Conservation (phyloP, 2,797 vertebrate genomes). For the Sebastes hopkinsi region DNA sequence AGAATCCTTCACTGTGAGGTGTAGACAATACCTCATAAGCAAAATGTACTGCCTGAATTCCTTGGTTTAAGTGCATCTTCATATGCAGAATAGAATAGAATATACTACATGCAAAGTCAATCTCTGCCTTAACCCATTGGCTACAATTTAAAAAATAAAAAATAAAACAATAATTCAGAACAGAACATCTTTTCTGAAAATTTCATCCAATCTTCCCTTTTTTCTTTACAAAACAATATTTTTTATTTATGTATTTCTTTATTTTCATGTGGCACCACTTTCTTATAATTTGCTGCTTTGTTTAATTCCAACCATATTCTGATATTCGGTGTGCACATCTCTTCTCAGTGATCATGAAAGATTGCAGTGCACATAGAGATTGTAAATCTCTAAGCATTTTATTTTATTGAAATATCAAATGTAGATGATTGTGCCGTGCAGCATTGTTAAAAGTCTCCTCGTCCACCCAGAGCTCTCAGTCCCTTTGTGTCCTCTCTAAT, state of each 20-base stretch:
- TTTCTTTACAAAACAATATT: rapidly evolving
- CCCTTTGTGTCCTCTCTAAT: not conserved
- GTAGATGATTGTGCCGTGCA: not conserved
- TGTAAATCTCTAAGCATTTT: not conserved
- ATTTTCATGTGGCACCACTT: not conserved
- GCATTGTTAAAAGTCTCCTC: not conserved
- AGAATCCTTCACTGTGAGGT: not conserved
- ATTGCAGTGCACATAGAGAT: not conserved
- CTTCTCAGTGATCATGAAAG: not conserved
- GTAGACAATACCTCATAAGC: not conserved
- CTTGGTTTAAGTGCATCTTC: not conserved
- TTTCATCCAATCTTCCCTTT: not conserved
- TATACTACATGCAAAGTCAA: not conserved
- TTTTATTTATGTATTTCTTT: not conserved
- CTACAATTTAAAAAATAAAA: not conserved
- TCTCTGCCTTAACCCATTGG: not conserved
- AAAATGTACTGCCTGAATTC: not conserved
- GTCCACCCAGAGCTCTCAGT: not conserved
- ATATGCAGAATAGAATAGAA: not conserved
- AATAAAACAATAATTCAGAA: too few species aligned
- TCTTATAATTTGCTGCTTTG: not conserved
- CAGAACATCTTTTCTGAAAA: not conserved
- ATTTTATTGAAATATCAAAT: too few species aligned
- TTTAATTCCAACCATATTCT: not conserved
- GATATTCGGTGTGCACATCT: not conserved